A percentile compares a stretch with the other conserved stretches of the same genome.
These are phyloP conservation scores for Lethenteron reissneri DNA, from an alignment of 2,113 vertebrate genomes.

Conservation along the genomic window DNA sequence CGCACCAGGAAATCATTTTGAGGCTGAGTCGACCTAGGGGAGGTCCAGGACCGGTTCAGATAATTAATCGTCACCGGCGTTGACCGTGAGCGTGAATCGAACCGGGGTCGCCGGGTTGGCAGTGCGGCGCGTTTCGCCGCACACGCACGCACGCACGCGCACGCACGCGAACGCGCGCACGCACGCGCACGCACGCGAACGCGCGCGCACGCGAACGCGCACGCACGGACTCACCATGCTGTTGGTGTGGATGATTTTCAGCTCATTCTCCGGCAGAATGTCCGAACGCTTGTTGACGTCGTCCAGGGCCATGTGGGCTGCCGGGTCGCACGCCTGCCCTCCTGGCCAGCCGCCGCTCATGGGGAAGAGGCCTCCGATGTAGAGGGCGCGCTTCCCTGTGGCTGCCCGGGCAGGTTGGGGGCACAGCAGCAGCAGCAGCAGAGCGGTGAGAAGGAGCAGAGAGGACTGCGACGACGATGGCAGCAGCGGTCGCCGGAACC, in stretches of 20 bases:
- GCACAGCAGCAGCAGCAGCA: constrained; percentile 22
- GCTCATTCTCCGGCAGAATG: constrained; percentile 63
- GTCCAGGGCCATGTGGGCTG: constrained; percentile 68
- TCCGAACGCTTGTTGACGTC: constrained; percentile 66
- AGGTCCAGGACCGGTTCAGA: no score
- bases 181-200: neutral
- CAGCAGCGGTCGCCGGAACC: no score
- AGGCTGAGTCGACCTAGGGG: no score
- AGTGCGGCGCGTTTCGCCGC: neutral
- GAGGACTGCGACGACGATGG: constrained; percentile 6
- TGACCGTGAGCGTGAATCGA: no score
- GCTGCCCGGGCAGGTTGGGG: constrained; percentile 21
- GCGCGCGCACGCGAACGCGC: neutral
- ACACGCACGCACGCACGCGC: neutral
- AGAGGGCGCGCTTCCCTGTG: constrained; percentile 62
- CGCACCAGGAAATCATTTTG: no score
- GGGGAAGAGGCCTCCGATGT: constrained; percentile 74
- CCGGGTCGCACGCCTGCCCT: constrained; percentile 62
- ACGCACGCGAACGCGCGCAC: neutral
- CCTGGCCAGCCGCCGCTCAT: constrained; percentile 83
- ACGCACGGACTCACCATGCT: constrained; percentile 41
- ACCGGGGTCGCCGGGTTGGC: no score
- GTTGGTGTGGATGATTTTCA: constrained; percentile 69
- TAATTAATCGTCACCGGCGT: no score
- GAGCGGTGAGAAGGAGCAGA: constrained; percentile 14